phyloP scores from a whole-genome alignment of 2,888 invertebrate genomes.

The Calliphora vomitoria region DNA sequence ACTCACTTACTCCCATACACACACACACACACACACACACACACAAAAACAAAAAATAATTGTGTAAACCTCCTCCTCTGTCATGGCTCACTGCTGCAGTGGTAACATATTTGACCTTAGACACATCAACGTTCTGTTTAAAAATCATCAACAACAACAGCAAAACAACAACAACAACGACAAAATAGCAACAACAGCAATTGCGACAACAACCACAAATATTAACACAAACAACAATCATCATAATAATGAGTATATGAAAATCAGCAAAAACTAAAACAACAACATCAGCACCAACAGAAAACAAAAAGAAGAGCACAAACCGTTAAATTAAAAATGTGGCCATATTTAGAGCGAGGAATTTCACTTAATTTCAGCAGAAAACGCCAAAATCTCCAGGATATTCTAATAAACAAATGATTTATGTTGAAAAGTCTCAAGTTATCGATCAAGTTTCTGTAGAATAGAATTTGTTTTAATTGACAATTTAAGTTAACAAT shows the following conservation, averaged over 20 bases:
- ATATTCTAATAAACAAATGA: too few species aligned
- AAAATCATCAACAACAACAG: constrained; percentile 30
- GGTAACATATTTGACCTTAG: constrained; percentile 71
- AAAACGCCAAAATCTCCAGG: too few species aligned
- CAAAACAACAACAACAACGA: constrained; percentile 25
- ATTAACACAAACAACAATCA: neutral
- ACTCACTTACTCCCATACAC: neutral
- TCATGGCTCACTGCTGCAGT: constrained; percentile 57
- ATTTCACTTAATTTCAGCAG: neutral
- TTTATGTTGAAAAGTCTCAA: too few species aligned
- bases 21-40: neutral
- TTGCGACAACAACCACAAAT: constrained; percentile 22
- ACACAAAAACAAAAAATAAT: too few species aligned
- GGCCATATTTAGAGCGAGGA: neutral
- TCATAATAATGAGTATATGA: constrained; percentile 21
- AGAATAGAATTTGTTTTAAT: too few species aligned
- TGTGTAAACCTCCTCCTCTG: constrained; percentile 15
- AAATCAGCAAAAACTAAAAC: constrained; percentile 7
- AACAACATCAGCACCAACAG: neutral
- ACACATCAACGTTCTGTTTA: constrained; percentile 55
- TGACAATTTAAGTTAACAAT: too few species aligned
- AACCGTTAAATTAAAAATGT: neutral
- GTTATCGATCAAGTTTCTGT: too few species aligned
- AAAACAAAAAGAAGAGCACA: neutral
- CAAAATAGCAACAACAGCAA: constrained; percentile 18